A percentile compares a stretch with the other conserved stretches of the same genome.
Evolutionary conservation across 2,888 invertebrate species (phyloP).

Genomic region (Catocala sponsa): DNA sequence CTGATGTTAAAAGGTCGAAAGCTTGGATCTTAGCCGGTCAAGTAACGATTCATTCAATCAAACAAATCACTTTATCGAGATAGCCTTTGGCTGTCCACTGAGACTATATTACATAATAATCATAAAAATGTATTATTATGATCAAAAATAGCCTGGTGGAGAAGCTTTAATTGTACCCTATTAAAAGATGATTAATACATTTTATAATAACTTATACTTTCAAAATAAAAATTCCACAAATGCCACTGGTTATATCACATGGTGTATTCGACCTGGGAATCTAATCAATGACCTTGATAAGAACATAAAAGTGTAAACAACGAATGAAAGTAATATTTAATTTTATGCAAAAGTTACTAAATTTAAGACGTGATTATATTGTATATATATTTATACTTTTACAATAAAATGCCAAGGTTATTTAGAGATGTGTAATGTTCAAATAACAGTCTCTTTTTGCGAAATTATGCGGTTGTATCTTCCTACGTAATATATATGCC

Average conservation of each 20-base stretch:
- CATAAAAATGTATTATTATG: too few species aligned
- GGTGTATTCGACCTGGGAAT: slow-evolving; percentile 13
- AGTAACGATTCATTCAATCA: too few species aligned
- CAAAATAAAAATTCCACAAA: background rate
- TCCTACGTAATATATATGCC: background rate
- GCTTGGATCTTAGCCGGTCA: too few species aligned
- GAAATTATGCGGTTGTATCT: slow-evolving; percentile 16
- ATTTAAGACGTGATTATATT: slow-evolving; percentile 31
- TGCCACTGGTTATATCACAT: background rate
- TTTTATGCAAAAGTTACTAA: slow-evolving; percentile 38
- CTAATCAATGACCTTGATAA: slow-evolving; percentile 27
- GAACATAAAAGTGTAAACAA: slow-evolving; percentile 22
- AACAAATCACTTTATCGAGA: too few species aligned
- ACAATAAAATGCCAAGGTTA: slow-evolving; percentile 46
- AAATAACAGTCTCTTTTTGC: slow-evolving; percentile 18
- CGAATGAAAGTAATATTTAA: slow-evolving; percentile 31
- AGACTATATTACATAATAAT: too few species aligned
- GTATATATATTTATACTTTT: slow-evolving; percentile 25
- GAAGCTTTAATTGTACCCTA: too few species aligned
- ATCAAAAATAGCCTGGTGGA: too few species aligned
- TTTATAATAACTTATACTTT: background rate
- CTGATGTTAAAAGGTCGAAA: too few species aligned
- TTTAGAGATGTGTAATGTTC: slow-evolving; percentile 17
- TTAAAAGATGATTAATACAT: too few species aligned
- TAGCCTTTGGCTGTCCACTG: too few species aligned